phyloP scores from a whole-genome alignment of 2,888 invertebrate genomes.

The Patella pellucida region DNA sequence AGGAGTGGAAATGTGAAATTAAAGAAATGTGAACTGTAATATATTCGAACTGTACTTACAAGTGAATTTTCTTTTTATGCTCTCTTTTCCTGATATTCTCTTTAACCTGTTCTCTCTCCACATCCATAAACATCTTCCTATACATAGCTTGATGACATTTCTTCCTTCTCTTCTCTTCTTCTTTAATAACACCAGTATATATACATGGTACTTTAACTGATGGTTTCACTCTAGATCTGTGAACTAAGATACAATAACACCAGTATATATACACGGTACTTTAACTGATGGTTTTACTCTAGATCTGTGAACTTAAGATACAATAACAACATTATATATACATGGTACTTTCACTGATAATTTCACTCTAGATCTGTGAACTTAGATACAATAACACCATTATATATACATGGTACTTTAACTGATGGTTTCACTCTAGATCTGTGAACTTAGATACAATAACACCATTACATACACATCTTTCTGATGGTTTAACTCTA shows the following conservation, averaged over 20 bases:
- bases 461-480: slow-evolving; percentile 17
- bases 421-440: slow-evolving; percentile 25
- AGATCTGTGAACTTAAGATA: slow-evolving; percentile 19
- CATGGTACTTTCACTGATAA: slow-evolving; percentile 28
- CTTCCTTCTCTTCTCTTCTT: slow-evolving; percentile 54
- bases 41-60: slow-evolving; percentile 34
- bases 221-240: slow-evolving; percentile 19
- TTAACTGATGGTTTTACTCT: slow-evolving; percentile 27
- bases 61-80: slow-evolving; percentile 56
- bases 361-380: slow-evolving; percentile 16
- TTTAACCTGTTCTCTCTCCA: slow-evolving; percentile 68
- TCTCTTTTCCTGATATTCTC: slow-evolving; percentile 61
- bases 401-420: slow-evolving; percentile 52
- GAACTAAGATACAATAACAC: slow-evolving; percentile 12
- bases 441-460: slow-evolving; percentile 14
- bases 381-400: slow-evolving; percentile 44
- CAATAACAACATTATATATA: slow-evolving; percentile 7
- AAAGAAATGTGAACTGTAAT: no score
- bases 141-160: slow-evolving; percentile 62
- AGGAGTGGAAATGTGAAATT: no score
- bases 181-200: slow-evolving; percentile 54
- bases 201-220: slow-evolving; percentile 49
- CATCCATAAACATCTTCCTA: slow-evolving; percentile 67
- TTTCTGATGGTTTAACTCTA: slow-evolving; percentile 40
- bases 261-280: slow-evolving; percentile 36